These are phyloP conservation scores for Actenoides hombroni DNA, from an alignment of 2,113 vertebrate genomes.

Conservation along the genomic window DNA sequence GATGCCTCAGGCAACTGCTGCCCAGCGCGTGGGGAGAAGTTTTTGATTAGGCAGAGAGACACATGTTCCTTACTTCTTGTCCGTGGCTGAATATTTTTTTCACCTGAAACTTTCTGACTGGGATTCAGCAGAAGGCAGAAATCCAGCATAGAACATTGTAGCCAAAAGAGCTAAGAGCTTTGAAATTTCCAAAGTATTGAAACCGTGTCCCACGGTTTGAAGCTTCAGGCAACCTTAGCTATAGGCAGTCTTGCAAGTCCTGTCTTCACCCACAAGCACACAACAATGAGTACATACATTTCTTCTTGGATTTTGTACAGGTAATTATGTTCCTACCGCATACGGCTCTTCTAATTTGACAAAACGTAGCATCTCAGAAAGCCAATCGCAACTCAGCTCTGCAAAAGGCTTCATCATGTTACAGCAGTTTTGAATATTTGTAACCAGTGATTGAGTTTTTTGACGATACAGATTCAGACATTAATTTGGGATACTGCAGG, in stretches of 20 bases:
- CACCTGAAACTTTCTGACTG: neutral
- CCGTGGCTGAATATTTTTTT: neutral
- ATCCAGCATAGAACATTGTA: neutral
- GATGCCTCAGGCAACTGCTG: neutral
- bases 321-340: neutral
- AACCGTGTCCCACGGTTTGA: neutral
- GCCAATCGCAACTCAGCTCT: neutral
- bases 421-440: neutral
- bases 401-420: neutral
- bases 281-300: neutral
- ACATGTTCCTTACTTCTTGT: neutral
- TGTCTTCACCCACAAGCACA: neutral
- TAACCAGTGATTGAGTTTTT: neutral
- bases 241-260: neutral
- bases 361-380: constrained; percentile 10
- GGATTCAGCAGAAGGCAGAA: neutral
- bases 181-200: neutral
- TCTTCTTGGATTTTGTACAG: constrained; percentile 16
- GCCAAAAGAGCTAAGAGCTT: neutral
- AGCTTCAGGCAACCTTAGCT: neutral
- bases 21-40: neutral
- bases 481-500: neutral
- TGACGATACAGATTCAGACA: neutral
- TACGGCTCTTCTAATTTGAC: neutral
- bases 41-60: neutral